A percentile compares a stretch with the other conserved stretches of the same genome.
Conservation (phyloP, 2,113 vertebrate genomes). For the Psittacara wagleri region DNA sequence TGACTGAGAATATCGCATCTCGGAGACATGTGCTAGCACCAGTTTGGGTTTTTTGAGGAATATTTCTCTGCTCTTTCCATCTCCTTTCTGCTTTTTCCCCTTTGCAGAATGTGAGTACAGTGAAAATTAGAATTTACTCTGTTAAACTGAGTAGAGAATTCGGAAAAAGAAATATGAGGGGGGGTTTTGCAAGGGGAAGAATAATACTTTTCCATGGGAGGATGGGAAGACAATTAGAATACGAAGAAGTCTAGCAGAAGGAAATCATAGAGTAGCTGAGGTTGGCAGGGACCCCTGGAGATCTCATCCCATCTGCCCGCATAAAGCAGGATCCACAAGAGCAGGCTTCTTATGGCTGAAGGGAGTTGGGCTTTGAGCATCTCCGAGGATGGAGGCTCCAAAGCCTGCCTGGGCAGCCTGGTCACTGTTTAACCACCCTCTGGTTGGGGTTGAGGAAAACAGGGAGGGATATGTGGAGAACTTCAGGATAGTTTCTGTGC, state of each 20-base stretch:
- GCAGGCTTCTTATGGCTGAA: background rate
- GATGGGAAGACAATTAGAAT: background rate
- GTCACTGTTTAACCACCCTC: background rate
- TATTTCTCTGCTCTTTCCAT: background rate
- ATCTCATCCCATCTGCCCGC: background rate
- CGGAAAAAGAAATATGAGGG: background rate
- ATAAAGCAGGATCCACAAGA: background rate
- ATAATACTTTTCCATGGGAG: background rate
- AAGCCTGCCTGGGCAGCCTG: background rate
- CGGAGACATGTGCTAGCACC: background rate
- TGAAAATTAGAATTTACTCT: background rate
- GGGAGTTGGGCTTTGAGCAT: background rate
- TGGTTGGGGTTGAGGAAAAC: background rate
- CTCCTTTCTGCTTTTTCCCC: background rate
- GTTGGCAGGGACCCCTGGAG: background rate
- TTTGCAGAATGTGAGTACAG: background rate
- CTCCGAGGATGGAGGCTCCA: background rate
- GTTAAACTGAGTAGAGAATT: background rate
- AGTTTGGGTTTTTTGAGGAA: accelerated
- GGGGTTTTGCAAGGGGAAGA: background rate
- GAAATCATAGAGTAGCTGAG: background rate
- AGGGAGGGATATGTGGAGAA: background rate
- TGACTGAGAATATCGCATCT: background rate
- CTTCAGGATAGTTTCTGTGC: background rate
- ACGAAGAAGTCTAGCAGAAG: background rate